Conservation (phyloP, 2,888 invertebrate genomes). For the Polymixis flavicincta region DNA sequence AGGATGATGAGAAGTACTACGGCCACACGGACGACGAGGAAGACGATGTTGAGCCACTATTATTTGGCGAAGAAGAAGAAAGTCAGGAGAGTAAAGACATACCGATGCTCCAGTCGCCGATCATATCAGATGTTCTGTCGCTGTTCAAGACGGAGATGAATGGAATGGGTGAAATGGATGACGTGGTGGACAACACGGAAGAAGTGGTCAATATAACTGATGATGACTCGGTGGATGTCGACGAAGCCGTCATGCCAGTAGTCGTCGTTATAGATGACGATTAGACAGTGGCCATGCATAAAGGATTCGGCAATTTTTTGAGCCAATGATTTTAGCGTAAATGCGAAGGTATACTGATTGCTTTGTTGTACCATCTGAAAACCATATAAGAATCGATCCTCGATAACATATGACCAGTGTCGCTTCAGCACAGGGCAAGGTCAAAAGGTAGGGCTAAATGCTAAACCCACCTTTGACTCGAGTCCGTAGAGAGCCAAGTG, state of each 20-base stretch:
- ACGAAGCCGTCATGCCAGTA: conserved; percentile 29
- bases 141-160: conserved; percentile 76
- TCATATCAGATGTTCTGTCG: conserved; percentile 86
- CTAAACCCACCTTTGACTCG: not conserved
- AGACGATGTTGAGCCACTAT: conserved; percentile 56
- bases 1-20: conserved; percentile 86
- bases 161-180: conserved; percentile 53
- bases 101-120: conserved; percentile 76
- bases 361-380: not conserved
- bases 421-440: not conserved
- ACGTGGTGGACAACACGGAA: conserved; percentile 74
- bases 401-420: not conserved
- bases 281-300: conserved; percentile 17
- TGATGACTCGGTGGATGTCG: conserved; percentile 49
- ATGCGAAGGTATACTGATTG: not conserved
- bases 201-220: conserved; percentile 76
- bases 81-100: conserved; percentile 56
- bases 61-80: conserved; percentile 61
- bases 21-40: conserved; percentile 81
- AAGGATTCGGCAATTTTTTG: not conserved
- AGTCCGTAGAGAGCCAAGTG: not conserved
- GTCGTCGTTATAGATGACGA: conserved; percentile 52
- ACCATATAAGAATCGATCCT: not conserved
- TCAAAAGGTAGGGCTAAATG: not conserved
- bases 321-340: not conserved